A percentile compares a stretch with the other conserved stretches of the same genome.
These are phyloP conservation scores for Stichopus horrens DNA, from an alignment of 53 echinoderm and acorn worm species.

Conservation along the genomic window DNA sequence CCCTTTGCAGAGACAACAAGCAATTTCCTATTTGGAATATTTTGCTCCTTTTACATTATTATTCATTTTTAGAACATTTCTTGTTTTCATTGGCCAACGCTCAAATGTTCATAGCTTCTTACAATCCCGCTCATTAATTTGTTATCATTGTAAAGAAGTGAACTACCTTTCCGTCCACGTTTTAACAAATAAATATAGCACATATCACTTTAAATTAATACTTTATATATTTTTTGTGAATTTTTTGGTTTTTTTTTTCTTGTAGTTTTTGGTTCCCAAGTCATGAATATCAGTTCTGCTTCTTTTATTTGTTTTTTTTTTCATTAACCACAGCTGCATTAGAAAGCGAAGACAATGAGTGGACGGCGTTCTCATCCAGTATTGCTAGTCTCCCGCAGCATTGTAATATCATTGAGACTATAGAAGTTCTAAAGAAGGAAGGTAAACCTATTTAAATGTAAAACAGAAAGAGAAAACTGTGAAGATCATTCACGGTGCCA, in stretches of 20 bases:
- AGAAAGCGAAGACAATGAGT: not conserved
- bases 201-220: no score
- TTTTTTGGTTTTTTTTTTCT: not conserved
- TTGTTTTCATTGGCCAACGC: no score
- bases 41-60: no score
- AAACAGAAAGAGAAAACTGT: not conserved
- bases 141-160: no score
- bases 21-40: no score
- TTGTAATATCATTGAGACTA: not conserved
- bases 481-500: not conserved
- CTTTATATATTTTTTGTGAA: not conserved
- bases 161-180: no score
- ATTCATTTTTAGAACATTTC: no score
- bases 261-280: not conserved
- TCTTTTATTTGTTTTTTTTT: not conserved
- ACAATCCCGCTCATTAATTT: no score
- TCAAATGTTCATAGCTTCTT: no score
- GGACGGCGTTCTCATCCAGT: not conserved
- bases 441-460: not conserved
- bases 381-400: not conserved
- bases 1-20: no score
- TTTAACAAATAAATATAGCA: no score
- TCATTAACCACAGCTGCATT: not conserved
- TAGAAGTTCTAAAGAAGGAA: not conserved
- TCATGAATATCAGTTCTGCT: not conserved